These are phyloP conservation scores for Noctua janthe DNA, from an alignment of 2,888 invertebrate species.

Conservation along the genomic window DNA sequence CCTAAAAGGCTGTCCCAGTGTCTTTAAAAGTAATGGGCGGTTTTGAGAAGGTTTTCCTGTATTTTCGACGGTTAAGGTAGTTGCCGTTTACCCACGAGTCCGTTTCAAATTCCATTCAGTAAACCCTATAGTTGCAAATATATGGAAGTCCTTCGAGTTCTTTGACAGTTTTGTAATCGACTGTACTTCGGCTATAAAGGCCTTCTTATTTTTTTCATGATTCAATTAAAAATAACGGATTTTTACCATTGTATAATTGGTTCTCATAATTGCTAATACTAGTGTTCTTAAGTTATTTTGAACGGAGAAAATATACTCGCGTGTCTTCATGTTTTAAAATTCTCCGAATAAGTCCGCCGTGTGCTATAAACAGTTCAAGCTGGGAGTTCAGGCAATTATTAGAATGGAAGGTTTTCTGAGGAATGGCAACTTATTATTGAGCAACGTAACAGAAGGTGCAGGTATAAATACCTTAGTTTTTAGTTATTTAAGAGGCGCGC, in stretches of 20 bases:
- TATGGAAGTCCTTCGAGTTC: not conserved
- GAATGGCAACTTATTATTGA: slow-evolving; percentile 6
- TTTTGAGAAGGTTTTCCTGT: not conserved
- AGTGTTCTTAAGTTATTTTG: not conserved
- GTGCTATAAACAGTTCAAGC: slow-evolving; percentile 27
- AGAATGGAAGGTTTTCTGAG: slow-evolving; percentile 27
- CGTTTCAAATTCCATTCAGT: not conserved
- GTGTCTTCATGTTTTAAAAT: slow-evolving; percentile 18
- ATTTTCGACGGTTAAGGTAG: not conserved
- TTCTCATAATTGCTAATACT: not conserved
- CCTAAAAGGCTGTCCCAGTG: slow-evolving; percentile 4
- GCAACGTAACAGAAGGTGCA: slow-evolving; percentile 12
- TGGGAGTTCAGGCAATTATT: slow-evolving; percentile 30
- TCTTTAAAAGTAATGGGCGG: slow-evolving; percentile 13
- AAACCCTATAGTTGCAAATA: slow-evolving; percentile 2
- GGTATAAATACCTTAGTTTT: slow-evolving; percentile 9
- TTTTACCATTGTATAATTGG: not conserved
- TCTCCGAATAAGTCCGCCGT: slow-evolving; percentile 16
- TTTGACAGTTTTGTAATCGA: not conserved
- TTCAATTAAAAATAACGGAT: no score
- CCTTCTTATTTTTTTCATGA: not conserved
- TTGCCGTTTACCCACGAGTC: not conserved
- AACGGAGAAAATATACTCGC: not conserved
- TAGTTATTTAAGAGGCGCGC: not conserved
- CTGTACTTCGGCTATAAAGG: not conserved